phyloP scores from a whole-genome alignment of 2,113 vertebrate genomes.

The Stigmatopora argus region DNA sequence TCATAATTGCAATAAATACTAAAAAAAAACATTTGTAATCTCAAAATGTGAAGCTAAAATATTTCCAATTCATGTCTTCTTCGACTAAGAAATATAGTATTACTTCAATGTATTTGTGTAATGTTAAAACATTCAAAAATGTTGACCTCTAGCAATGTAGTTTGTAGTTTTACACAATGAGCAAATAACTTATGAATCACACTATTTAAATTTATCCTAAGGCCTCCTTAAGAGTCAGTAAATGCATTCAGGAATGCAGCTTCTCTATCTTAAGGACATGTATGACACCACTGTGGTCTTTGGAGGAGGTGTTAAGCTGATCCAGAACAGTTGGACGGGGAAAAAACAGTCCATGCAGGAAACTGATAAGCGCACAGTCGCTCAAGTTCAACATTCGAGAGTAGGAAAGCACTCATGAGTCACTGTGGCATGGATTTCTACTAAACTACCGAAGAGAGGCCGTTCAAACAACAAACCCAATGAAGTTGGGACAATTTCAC shows the following conservation, averaged over 20 bases:
- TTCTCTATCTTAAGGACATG: conserved; percentile 14
- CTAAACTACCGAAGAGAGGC: background rate
- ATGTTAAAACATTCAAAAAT: too few relatives aligned
- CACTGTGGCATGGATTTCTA: background rate
- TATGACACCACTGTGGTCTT: conserved; percentile 31
- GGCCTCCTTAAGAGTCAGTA: background rate
- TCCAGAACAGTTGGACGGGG: conserved; percentile 53
- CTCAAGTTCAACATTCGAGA: conserved; percentile 37
- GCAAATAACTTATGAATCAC: background rate
- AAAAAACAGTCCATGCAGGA: conserved; percentile 58
- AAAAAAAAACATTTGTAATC: too few relatives aligned
- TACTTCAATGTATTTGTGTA: too few relatives aligned
- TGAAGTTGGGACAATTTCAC: too few relatives aligned
- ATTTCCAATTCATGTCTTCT: too few relatives aligned
- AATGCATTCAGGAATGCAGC: conserved; percentile 31
- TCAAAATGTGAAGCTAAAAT: too few relatives aligned
- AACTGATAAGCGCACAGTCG: conserved; percentile 57
- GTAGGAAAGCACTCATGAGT: background rate
- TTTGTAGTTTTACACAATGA: background rate
- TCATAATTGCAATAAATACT: too few relatives aligned
- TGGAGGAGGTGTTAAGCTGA: conserved; percentile 48
- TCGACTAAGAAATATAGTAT: too few relatives aligned
- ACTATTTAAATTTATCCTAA: background rate
- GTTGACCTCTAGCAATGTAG: background rate
- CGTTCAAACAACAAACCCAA: background rate